A percentile compares a stretch with the other conserved stretches of the same genome.
phyloP scores from a whole-genome alignment of 2,797 vertebrate genomes.

The Sebastes steindachneri region DNA sequence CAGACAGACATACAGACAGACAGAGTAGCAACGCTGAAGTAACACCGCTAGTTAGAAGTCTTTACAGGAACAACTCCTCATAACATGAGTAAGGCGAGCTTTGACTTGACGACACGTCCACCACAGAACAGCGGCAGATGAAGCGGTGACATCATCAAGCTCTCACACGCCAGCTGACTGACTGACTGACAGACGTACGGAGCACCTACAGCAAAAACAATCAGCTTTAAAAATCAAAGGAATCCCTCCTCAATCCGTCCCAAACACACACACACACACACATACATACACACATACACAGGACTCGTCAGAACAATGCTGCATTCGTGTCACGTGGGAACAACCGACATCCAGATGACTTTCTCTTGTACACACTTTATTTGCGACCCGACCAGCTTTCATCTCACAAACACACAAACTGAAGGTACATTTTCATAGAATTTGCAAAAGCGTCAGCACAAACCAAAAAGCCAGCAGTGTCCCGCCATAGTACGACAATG shows the following conservation, averaged over 20 bases:
- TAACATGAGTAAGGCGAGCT: too few species aligned
- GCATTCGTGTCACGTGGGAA: slow-evolving; percentile 46
- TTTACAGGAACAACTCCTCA: too few species aligned
- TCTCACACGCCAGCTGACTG: not conserved
- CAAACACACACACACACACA: not conserved
- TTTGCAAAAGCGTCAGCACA: not conserved
- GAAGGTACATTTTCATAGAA: not conserved
- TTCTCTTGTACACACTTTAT: not conserved
- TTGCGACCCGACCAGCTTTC: not conserved
- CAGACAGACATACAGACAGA: too few species aligned
- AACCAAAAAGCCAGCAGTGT: not conserved
- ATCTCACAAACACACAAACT: not conserved
- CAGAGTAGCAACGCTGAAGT: too few species aligned
- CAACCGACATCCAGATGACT: not conserved
- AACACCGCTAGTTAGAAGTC: too few species aligned
- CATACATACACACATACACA: too few species aligned
- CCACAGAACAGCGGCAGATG: too few species aligned
- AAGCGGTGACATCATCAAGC: not conserved
- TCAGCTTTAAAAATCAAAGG: not conserved
- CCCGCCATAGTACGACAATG: not conserved
- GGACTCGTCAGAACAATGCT: slow-evolving; percentile 2
- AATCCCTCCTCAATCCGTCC: too few species aligned
- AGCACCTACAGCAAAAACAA: not conserved
- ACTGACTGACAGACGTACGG: not conserved
- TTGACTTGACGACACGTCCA: too few species aligned